phyloP scores from a whole-genome alignment of 2,888 invertebrate species.

The Lissocephala sabroskyi region DNA sequence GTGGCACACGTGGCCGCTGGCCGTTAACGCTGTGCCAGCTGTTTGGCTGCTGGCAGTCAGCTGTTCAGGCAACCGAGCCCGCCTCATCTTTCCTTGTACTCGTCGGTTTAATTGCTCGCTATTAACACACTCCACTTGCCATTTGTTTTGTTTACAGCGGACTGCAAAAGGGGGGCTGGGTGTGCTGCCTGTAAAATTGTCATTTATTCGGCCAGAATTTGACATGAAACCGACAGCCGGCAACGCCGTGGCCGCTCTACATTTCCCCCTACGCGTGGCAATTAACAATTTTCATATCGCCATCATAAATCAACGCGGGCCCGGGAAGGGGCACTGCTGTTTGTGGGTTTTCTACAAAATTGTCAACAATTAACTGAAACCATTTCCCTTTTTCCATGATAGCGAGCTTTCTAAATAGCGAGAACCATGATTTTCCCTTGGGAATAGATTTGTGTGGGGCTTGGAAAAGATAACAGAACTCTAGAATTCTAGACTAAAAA shows the following conservation, averaged over 20 bases:
- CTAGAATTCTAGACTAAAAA: too few relatives aligned
- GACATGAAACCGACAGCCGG: not conserved
- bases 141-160: constrained; percentile 36
- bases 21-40: constrained; percentile 8
- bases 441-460: too few relatives aligned
- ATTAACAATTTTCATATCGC: constrained; percentile 34
- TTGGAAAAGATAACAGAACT: too few relatives aligned
- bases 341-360: constrained; percentile 18
- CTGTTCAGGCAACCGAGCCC: not conserved
- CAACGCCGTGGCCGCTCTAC: too few relatives aligned
- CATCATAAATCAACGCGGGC: constrained; percentile 24
- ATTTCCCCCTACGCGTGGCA: too few relatives aligned
- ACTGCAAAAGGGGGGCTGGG: not conserved
- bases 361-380: constrained; percentile 30
- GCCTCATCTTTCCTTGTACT: too few relatives aligned
- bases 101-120: constrained; percentile 17
- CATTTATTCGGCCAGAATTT: constrained; percentile 9
- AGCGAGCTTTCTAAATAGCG: too few relatives aligned
- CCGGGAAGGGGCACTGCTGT: constrained; percentile 21
- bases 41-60: constrained; percentile 11
- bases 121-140: constrained; percentile 60
- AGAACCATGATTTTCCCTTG: too few relatives aligned
- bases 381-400: too few relatives aligned
- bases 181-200: constrained; percentile 9
- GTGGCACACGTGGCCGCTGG: constrained; percentile 6